Percentiles rank a stretch among this genome's conserved stretches.
phyloP scores from a whole-genome alignment of 2,113 vertebrate genomes.

The Microtus pennsylvanicus region DNA sequence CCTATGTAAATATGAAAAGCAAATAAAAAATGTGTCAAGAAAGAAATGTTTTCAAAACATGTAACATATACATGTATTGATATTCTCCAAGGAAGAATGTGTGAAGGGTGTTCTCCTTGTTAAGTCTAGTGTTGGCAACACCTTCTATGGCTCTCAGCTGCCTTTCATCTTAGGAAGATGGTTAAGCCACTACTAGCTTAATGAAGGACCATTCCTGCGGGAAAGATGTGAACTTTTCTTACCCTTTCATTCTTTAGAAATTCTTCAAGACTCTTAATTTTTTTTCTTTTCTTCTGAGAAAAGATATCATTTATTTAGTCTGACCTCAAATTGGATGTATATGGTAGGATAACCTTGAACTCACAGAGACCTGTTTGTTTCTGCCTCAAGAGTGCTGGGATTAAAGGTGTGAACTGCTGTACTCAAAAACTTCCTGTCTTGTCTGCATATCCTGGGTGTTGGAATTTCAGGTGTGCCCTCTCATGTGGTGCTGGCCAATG shows the following conservation, averaged over 20 bases:
- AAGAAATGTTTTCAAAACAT: slow-evolving; percentile 49
- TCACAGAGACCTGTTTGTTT: background rate
- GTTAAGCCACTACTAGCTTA: slow-evolving; percentile 19
- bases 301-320: background rate
- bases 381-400: background rate
- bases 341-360: background rate
- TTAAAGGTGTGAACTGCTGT: background rate
- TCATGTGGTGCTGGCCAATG: background rate
- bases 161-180: slow-evolving; percentile 47
- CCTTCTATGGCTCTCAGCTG: slow-evolving; percentile 43
- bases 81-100: slow-evolving; percentile 50
- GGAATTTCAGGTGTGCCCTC: background rate
- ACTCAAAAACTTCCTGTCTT: background rate
- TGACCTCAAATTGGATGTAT: background rate
- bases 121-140: background rate
- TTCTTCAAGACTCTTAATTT: background rate
- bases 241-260: slow-evolving; percentile 8
- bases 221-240: slow-evolving; percentile 45
- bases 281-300: background rate
- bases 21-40: background rate
- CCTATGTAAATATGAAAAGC: background rate
- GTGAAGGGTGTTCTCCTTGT: slow-evolving; percentile 13
- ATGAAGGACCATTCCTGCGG: slow-evolving; percentile 13
- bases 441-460: background rate
- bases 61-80: background rate